Conservation (phyloP, 2,888 invertebrate genomes). For the Buathra laborator region DNA sequence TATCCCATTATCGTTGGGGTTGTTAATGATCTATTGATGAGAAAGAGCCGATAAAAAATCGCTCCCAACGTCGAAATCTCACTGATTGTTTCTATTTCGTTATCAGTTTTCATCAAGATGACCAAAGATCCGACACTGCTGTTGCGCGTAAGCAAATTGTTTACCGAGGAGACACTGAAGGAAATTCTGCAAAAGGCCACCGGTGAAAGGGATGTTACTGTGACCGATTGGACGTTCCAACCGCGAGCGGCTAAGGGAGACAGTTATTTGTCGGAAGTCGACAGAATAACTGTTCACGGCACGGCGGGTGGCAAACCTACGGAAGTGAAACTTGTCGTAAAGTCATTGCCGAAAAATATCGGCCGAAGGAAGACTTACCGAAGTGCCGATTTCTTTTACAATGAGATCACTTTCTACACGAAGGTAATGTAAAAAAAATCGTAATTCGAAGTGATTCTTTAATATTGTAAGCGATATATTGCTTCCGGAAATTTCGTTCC, state of each 20-base stretch:
- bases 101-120: constrained; percentile 49
- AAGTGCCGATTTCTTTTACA: constrained; percentile 89
- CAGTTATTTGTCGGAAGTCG: constrained; percentile 89
- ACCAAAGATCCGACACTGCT: constrained; percentile 63
- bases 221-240: constrained; percentile 85
- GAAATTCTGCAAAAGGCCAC: constrained; percentile 83
- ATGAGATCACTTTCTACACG: constrained; percentile 90
- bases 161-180: constrained; percentile 84
- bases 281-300: constrained; percentile 87
- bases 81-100: background rate
- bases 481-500: too few relatives aligned
- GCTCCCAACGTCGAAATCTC: too few relatives aligned
- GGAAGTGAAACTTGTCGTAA: constrained; percentile 87
- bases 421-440: constrained; percentile 73
- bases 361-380: constrained; percentile 89
- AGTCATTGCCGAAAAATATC: constrained; percentile 89
- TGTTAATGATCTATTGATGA: too few relatives aligned
- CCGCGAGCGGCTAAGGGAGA: constrained; percentile 88
- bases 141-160: constrained; percentile 77
- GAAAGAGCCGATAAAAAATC: too few relatives aligned
- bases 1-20: too few relatives aligned
- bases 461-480: too few relatives aligned
- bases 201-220: constrained; percentile 78
- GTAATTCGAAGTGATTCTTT: too few relatives aligned
- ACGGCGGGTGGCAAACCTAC: constrained; percentile 79